These are phyloP conservation scores for Garra rufa DNA, from an alignment of 2,113 vertebrate species.

Conservation along the genomic window DNA sequence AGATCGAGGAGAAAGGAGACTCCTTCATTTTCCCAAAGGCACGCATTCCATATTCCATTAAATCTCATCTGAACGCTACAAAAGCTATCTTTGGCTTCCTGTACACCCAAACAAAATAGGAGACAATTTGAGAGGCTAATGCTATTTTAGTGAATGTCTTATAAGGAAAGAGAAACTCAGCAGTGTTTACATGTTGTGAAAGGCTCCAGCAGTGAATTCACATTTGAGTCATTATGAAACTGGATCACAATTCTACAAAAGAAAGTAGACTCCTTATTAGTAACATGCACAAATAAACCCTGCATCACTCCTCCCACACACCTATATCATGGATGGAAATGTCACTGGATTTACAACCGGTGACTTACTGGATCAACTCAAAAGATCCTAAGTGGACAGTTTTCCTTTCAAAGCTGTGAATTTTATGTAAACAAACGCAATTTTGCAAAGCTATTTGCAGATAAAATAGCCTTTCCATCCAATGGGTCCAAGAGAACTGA, in stretches of 20 bases:
- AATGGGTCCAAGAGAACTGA: neutral
- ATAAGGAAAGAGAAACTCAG: constrained; percentile 15
- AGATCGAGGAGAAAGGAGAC: constrained; percentile 23
- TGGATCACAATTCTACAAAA: neutral
- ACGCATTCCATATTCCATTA: constrained; percentile 47
- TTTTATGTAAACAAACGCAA: neutral
- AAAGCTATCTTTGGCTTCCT: constrained; percentile 41
- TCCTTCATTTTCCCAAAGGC: constrained; percentile 35
- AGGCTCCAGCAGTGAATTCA: neutral
- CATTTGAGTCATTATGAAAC: neutral
- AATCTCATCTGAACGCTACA: constrained; percentile 38
- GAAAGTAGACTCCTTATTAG: neutral
- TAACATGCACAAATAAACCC: neutral
- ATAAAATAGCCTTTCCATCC: neutral
- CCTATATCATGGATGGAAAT: neutral
- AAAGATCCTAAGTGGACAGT: neutral
- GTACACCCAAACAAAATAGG: constrained; percentile 42
- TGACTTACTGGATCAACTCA: neutral
- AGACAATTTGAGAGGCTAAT: constrained; percentile 29
- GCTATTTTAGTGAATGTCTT: constrained; percentile 37
- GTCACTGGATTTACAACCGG: neutral
- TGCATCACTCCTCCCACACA: neutral
- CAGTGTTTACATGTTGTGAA: neutral
- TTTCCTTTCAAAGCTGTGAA: neutral
- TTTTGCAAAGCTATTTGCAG: neutral